Evolutionary conservation across 2,113 vertebrate species (phyloP).

Genomic region (Carassius carassius): DNA sequence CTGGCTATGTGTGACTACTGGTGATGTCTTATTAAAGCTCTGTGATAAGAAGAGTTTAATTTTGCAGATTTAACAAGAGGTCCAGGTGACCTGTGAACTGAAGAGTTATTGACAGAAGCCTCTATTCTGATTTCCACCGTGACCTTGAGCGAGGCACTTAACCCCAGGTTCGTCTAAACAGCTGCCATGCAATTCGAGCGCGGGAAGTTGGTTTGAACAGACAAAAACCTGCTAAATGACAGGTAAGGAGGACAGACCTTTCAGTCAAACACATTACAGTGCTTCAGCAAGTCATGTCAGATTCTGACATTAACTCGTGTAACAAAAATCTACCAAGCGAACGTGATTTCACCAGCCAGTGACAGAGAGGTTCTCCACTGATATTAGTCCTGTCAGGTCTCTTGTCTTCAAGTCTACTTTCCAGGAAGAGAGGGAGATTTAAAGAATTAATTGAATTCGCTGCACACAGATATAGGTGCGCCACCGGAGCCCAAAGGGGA

Average conservation of each 20-base stretch:
- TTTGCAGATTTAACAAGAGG: neutral
- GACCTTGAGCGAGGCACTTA: conserved; percentile 10
- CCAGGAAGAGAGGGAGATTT: conserved; percentile 41
- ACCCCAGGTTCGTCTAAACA: neutral
- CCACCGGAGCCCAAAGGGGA: conserved; percentile 20
- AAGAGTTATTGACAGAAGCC: conserved; percentile 14
- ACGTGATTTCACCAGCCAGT: neutral
- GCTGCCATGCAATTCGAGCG: neutral
- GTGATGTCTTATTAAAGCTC: neutral
- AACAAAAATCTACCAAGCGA: conserved; percentile 12
- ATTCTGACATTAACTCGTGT: neutral
- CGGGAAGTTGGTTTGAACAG: neutral
- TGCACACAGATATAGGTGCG: conserved; percentile 29
- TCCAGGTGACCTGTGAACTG: neutral
- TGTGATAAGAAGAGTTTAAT: neutral
- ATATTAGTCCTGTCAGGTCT: conserved; percentile 17
- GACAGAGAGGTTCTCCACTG: conserved; percentile 9
- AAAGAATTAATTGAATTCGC: conserved; percentile 39
- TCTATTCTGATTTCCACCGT: neutral
- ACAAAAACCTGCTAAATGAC: neutral
- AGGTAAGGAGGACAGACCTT: neutral
- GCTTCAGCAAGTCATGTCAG: conserved; percentile 2
- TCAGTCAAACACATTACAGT: conserved; percentile 3
- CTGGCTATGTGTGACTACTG: neutral
- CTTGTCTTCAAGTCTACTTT: conserved; percentile 25